Conservation (phyloP, 2,113 vertebrate species). For the Charadrius vociferus region DNA sequence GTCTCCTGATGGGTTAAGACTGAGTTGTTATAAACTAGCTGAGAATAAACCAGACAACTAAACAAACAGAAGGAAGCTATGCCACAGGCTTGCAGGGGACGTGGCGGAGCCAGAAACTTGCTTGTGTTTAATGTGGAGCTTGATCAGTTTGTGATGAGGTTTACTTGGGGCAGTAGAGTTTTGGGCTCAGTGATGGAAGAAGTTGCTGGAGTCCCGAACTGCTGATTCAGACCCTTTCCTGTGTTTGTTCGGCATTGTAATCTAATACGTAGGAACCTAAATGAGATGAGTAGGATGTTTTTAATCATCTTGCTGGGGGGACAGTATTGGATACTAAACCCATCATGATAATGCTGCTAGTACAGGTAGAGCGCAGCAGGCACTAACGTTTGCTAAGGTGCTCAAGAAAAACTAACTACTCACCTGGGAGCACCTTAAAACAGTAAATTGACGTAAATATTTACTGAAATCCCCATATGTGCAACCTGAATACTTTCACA, state of each 20-base stretch:
- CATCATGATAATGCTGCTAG: background rate
- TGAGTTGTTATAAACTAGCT: background rate
- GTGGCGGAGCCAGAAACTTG: background rate
- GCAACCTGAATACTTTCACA: background rate
- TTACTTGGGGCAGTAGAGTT: background rate
- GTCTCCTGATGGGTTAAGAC: background rate
- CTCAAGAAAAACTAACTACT: background rate
- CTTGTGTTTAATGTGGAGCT: background rate
- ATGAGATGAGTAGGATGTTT: conserved; percentile 19
- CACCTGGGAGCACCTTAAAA: background rate
- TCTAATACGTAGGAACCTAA: background rate
- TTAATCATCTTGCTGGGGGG: background rate
- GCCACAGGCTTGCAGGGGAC: background rate
- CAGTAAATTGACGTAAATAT: background rate
- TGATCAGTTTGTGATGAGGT: background rate
- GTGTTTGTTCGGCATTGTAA: background rate
- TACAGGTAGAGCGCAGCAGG: background rate
- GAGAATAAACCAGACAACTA: background rate
- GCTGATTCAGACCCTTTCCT: conserved; percentile 34
- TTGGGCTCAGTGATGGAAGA: background rate
- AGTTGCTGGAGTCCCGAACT: background rate
- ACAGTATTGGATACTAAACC: background rate
- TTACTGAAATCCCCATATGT: background rate
- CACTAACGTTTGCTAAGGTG: background rate
- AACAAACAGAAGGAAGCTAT: background rate